Evolutionary conservation across 2,888 invertebrate species (phyloP), one percentile per base, ranked within the genome.

Genomic region (Eupithecia insigniata): DNA sequence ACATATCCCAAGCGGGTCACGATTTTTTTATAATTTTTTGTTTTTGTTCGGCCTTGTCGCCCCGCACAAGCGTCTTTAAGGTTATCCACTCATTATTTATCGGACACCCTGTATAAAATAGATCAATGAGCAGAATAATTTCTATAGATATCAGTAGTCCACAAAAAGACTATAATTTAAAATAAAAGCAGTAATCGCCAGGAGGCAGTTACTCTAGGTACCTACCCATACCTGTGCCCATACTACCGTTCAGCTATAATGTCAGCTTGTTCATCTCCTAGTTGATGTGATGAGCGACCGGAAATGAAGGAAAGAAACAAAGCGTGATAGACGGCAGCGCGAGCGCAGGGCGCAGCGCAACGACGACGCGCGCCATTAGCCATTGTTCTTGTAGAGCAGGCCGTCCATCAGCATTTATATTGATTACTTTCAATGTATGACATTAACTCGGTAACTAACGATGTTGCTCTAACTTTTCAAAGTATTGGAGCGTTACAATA

Each of bases 281-380:
- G 61, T 61, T n/a, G n/a, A 2, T 12, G 14, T 64, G 14, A 30
- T 58, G 28, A 36, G 0, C 26, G 55, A 67, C 80, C 81, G 83
- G 85, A 85, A 78, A 79, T 77, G 76, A 75, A 80, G 81, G 80
- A 84, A 58, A 58, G 51, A 51, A 51, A 28, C 58, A 58, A 58
- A 28, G 16, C 58, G 26, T 2, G 26, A 2, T 26, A 0, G 55
- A 2, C 12, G 22, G 36, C 18, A 4, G 26, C 28, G 28, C 55
- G 55, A 10, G 55, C 22, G 55, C 55, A 6, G 55, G n/a, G 22
- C 10, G 55, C 22, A 34, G 34, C 34, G 34, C 36, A 14, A 14
- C 36, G 36, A 1, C 2, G 55, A 2, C 26, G 55, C 26, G 55
- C 58, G 28, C 26, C 28, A 58, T 58, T 28, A 58, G 28, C 28